phyloP scores from a whole-genome alignment of 2,113 vertebrate species.

The Pituophis catenifer region DNA sequence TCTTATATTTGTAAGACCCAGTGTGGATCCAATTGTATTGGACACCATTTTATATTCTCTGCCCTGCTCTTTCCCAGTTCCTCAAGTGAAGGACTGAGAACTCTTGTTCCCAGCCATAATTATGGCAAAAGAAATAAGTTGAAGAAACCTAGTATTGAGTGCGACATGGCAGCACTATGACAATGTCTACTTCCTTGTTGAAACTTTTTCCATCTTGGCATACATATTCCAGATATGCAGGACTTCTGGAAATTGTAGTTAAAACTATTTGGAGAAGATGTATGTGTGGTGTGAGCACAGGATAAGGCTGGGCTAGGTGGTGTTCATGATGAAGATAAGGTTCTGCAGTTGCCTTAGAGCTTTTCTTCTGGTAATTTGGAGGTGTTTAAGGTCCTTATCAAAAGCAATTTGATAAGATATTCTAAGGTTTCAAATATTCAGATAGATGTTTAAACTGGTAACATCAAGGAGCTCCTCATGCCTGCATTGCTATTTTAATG shows the following conservation, averaged over 20 bases:
- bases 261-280: neutral
- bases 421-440: neutral
- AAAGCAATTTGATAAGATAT: neutral
- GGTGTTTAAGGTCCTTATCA: neutral
- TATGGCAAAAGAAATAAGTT: neutral
- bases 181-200: neutral
- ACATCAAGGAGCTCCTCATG: neutral
- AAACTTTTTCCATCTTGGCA: neutral
- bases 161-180: neutral
- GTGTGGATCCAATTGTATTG: neutral
- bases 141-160: neutral
- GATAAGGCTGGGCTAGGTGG: neutral
- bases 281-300: neutral
- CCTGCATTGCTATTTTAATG: neutral
- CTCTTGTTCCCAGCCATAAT: neutral
- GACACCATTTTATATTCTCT: neutral
- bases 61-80: neutral
- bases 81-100: neutral
- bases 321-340: neutral
- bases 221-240: neutral
- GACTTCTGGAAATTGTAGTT: neutral
- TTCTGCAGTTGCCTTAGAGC: neutral
- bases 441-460: neutral
- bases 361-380: neutral
- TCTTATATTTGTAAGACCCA: neutral